These are phyloP conservation scores for Eudorcas thomsonii DNA, from an alignment of 2,113 vertebrate genomes.

Conservation along the genomic window DNA sequence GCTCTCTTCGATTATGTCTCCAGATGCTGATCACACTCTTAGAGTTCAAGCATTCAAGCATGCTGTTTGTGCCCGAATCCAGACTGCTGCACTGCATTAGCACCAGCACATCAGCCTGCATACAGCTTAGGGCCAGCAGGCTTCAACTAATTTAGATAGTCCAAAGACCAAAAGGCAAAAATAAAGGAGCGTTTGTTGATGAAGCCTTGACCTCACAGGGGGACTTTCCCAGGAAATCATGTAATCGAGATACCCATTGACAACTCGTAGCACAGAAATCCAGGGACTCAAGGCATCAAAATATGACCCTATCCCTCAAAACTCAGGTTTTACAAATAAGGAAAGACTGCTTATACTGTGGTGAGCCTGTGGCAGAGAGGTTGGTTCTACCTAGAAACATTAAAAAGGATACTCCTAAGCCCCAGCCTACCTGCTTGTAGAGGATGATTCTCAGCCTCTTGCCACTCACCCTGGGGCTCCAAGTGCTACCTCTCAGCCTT, in stretches of 20 bases:
- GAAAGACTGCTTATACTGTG: neutral
- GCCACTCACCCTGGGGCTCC: neutral
- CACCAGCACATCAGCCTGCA: neutral
- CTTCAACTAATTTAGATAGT: neutral
- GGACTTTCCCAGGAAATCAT: neutral
- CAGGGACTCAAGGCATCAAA: neutral
- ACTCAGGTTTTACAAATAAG: neutral
- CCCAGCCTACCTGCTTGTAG: neutral
- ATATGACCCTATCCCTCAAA: neutral
- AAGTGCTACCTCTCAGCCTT: neutral
- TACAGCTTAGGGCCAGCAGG: neutral
- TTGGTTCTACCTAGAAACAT: neutral
- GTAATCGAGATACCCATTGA: neutral
- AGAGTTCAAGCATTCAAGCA: too few relatives aligned
- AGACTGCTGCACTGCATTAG: neutral
- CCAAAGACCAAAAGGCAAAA: neutral
- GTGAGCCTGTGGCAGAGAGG: neutral
- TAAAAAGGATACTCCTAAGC: neutral
- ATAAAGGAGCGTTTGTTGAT: neutral
- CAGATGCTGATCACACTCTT: neutral
- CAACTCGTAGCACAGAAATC: neutral
- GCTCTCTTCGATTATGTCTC: neutral
- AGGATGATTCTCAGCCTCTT: neutral
- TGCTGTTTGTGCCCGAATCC: neutral
- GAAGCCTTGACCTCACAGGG: neutral